Conservation (phyloP, 2,113 vertebrate species). For the Saccopteryx leptura region DNA sequence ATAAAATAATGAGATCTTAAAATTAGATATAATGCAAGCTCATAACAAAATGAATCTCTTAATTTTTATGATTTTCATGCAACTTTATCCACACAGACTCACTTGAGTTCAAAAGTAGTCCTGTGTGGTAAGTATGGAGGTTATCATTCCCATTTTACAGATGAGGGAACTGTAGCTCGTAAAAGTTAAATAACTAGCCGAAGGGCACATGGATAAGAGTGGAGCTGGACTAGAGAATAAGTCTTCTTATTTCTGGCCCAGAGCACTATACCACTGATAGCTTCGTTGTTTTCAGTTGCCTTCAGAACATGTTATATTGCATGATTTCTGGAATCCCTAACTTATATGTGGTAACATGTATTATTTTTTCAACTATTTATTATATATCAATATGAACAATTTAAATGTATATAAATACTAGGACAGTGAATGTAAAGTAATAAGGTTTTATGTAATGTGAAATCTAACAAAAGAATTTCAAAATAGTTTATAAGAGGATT, state of each 20-base stretch:
- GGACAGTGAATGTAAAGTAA: constrained; percentile 39
- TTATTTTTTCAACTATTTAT: constrained; percentile 61
- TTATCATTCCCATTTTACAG: constrained; percentile 1
- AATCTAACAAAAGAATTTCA: constrained; percentile 60
- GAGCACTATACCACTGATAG: not conserved
- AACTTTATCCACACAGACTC: constrained; percentile 7
- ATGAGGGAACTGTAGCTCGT: constrained; percentile 6
- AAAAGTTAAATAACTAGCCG: constrained; percentile 2
- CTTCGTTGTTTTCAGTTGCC: constrained; percentile 4
- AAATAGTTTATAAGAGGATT: constrained; percentile 61
- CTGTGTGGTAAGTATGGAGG: constrained; percentile 24
- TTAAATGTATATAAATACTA: constrained; percentile 52
- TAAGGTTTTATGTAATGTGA: constrained; percentile 58
- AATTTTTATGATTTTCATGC: constrained; percentile 40
- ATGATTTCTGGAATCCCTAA: constrained; percentile 53
- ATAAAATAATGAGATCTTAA: constrained; percentile 50
- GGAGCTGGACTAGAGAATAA: constrained; percentile 15
- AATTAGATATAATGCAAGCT: constrained; percentile 51
- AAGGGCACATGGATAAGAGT: not conserved
- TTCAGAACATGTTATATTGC: constrained; percentile 42
- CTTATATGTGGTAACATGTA: constrained; percentile 45
- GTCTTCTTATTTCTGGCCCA: constrained; percentile 17
- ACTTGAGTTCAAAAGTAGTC: constrained; percentile 42
- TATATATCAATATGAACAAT: constrained; percentile 12
- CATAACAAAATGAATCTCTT: constrained; percentile 57